Conservation (phyloP, 2,113 vertebrate genomes). For the Epinephelus fuscoguttatus region DNA sequence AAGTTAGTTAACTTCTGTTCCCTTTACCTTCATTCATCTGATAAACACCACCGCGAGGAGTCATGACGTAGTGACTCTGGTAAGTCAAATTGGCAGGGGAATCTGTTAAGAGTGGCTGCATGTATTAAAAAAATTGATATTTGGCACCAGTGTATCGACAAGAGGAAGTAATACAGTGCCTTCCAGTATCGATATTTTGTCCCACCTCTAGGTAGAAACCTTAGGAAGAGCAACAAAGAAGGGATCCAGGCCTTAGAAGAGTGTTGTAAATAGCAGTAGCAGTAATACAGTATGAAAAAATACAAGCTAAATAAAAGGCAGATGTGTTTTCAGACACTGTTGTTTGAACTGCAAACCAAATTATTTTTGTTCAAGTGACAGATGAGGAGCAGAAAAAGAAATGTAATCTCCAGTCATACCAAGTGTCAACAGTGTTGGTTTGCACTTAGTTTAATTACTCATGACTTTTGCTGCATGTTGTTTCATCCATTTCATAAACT, state of each 20-base stretch:
- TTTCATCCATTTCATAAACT: constrained; percentile 2
- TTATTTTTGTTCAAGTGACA: background rate
- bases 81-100: too few species aligned
- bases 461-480: background rate
- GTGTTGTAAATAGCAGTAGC: background rate
- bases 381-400: background rate
- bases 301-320: background rate
- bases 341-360: background rate
- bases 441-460: constrained; percentile 17
- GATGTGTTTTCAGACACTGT: background rate
- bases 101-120: too few species aligned
- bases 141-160: too few species aligned
- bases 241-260: background rate
- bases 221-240: background rate
- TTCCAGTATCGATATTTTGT: too few species aligned
- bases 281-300: background rate
- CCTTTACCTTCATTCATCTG: too few species aligned
- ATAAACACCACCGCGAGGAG: too few species aligned
- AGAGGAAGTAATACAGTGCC: too few species aligned
- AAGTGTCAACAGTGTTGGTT: background rate
- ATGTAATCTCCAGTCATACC: background rate
- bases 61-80: too few species aligned
- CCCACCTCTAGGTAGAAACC: background rate
- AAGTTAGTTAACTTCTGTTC: too few species aligned
- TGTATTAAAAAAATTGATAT: too few species aligned